Evolutionary conservation across 2,888 invertebrate genomes (phyloP), one percentile per base, ranked within the genome.

Genomic region (Cerastis leucographa): DNA sequence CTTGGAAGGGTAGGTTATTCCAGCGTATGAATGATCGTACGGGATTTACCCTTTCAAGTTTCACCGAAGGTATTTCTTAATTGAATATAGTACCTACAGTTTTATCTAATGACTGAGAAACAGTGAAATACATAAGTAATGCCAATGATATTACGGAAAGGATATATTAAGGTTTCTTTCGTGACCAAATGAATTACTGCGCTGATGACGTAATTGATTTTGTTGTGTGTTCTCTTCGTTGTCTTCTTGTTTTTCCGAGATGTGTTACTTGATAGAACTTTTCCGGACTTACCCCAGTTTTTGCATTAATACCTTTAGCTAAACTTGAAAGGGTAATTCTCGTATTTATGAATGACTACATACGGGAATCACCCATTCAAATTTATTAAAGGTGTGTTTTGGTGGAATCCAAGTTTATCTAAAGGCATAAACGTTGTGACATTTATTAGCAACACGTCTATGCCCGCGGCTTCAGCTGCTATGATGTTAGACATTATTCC

Each of bases 131-230:
- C 17, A 12, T 72, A 29, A 11, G 19, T 19, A 19, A 66, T 66
- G 25, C 29, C 40, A 22, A 59, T 59, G 19, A 59, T 22, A 35
- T 25, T 44, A 49, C 2, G 11, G 29, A 4, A 76, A 22, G 7
- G 1, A 51, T 49, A 49, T 51, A 46, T n/a, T 29, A 22, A 22
- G 17, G 80, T 85, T 40, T 40, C 76, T 84, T 70, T 70, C 61
- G 74, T 70, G 66, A 74, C 66, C 72, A 81, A 76, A 78, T 78
- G 83, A 81, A 85, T 84, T 84, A 85, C 79, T 70, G 68, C 65
- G 56, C 54, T 83, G 72, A 79, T 74, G 68, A 66, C 68, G 77
- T 80, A 78, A 80, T 84, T 85, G 81, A 80, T 82, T 81, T 74
- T 65, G 66, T 79, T 70, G 46, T 71, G 44, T 73, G 68, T 74